Evolutionary conservation across 2,113 vertebrate species (phyloP), one percentile per base, ranked within the genome.

Genomic region (Notothenia rossii): DNA sequence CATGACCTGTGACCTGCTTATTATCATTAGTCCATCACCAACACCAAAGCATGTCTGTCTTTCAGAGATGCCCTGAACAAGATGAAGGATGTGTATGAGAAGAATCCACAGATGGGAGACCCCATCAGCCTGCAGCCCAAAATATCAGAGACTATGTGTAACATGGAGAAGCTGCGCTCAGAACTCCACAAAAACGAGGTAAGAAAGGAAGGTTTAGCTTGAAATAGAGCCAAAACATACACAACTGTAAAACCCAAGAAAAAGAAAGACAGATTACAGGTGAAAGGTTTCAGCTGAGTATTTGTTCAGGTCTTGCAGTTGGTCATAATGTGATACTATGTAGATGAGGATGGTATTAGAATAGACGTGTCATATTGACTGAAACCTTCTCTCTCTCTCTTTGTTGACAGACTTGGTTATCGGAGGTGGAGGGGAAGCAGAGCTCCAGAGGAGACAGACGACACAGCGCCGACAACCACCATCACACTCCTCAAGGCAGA

Each of bases 11-110:
- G 9, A 22, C 7, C 58, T 62, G 56, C 33, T 25, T 62, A 40
- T 51, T 61, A 2, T 36, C 17, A 14, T 20, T 8, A 15, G 2
- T 68, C 11, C 25, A 18, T 54, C 10, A 20, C n/a, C 12, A 17
- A 11, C 72, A 20, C 15, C 17, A 0, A 8, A 50, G 5, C 18
- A 0, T 69, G 10, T 66, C 65, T 69, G 29, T 77, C 29, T 64
- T 22, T 20, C 85, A 98, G 98, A 96, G 98, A 99, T 81, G 98
- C 98, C 2, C 95, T 99, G 86, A 99, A 99, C 93, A 99, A 99
- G 95, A 99, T 99, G 98, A 99, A 98, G 95, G 98, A 99, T n/a
- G 98, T 99, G 13, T 99, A 99, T 85, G 97, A 98, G 92, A 99
- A 99, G 94, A 99, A 97, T 86, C 97, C 98, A 43, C 98, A 99